Evolutionary conservation across 2,888 invertebrate genomes (phyloP).

Genomic region (Diadromus collaris): DNA sequence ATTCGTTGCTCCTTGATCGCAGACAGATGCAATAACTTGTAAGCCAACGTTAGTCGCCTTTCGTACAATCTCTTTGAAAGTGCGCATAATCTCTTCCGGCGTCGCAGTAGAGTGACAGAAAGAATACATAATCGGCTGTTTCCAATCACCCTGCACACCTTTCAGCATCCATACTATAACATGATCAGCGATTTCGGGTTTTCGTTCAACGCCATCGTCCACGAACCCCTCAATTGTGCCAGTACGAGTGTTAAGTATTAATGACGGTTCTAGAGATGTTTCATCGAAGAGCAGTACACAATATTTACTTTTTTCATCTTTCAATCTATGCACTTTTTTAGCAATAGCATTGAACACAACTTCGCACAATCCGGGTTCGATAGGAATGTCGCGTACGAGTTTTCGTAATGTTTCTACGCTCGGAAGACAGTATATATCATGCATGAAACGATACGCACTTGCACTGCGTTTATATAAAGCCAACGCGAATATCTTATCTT

Average conservation of each 20-base stretch:
- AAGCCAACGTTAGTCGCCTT: conserved; percentile 1
- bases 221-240: conserved; percentile 17
- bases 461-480: conserved; percentile 20
- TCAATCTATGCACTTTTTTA: background rate
- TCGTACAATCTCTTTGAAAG: background rate
- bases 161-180: conserved; percentile 25
- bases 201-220: conserved; percentile 1
- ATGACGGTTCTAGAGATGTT: background rate
- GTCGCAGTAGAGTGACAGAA: conserved; percentile 3
- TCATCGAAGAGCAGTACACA: conserved; percentile 22
- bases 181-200: conserved; percentile 17
- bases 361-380: background rate
- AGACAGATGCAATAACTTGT: no score
- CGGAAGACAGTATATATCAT: background rate
- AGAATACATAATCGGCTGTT: conserved; percentile 19
- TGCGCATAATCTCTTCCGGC: conserved; percentile 18
- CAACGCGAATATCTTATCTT: conserved; percentile 5
- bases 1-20: no score
- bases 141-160: conserved; percentile 19
- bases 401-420: conserved; percentile 19
- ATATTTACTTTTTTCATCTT: conserved; percentile 4
- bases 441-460: conserved; percentile 1
- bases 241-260: background rate
- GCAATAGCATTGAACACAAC: background rate
- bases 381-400: background rate